Evolutionary conservation across 2,888 invertebrate genomes (phyloP), one percentile per base, ranked within the genome.

Genomic region (Eupithecia insigniata): DNA sequence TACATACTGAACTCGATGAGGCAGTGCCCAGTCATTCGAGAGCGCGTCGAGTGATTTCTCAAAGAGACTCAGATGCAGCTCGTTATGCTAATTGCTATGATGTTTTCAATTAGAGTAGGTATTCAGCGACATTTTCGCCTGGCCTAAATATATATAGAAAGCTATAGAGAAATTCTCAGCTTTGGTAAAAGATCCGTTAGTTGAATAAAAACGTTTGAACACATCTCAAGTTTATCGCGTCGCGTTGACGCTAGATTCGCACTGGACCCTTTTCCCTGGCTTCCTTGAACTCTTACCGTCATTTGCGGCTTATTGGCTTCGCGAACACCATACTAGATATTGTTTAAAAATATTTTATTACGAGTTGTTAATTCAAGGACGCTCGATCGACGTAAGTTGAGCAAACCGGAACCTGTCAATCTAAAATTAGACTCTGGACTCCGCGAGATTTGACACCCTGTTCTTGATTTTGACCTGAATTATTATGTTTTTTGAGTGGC

Each of bases 61-160:
- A 55, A 26, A 55, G 55, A 26, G 51, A 51, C 51, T 51, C 51
- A 51, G 51, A 14, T 55, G 55, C 55, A 55, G 55, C 26, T 55
- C 55, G 26, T 55, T 55, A 55, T 55, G 55, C 26, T 55, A 55
- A 55, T 55, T 55, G 55, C 55, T 55, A 51, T 22, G 22, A 22
- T 26, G 26, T 26, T 26, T 55, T n/a, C 46, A 46, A 8, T 46
- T 46, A 51, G 22, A 26, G 22, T 4, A 26, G 22, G 3, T 51
- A 8, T 46, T 46, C 46, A 18, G 22, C 7, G n/a, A 22, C 8
- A 51, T 51, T 51, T 51, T 51, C 3, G 10, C 8, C 10, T 51
- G 39, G 22, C 22, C 2, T n/a, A 51, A 51, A 2, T 2, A 46
- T 14, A 16, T 39, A 39, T 39, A 3, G 16, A 39, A n/a, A 43